Evolutionary conservation across 92 coral and sea anemone genomes (phyloP), one percentile per base, ranked within the genome.

Genomic region (Phymanthus crucifer): DNA sequence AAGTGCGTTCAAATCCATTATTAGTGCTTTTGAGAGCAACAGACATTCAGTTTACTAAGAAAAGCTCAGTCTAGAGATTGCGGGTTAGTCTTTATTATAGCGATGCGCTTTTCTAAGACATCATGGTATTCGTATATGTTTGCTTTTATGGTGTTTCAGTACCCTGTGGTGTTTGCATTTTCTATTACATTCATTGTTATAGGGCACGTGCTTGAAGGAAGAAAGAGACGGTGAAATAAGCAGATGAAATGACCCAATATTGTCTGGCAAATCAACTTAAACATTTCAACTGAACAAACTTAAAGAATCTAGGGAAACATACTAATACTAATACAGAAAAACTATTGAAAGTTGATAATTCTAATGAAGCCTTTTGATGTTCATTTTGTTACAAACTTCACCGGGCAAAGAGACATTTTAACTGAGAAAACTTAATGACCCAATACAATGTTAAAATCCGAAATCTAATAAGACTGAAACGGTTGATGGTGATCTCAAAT

Each of bases 141-240:
- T n/a, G 2, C 27, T n/a, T 21, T n/a, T n/a, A 54, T 54, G 68
- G 16, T 61, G 16, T 27, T 61, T 24, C 23, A 26, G 68, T 11
- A 27, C 16, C 68, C 68, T 61, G 68, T 61, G 14, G 68, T 61
- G 68, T 61, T 61, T 61, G 68, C 34, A 26, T 17, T 61, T 61
- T 61, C 34, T 27, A 61, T 61, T 29, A 29, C 68, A 61, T 24
- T 29, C 34, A 27, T 61, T 61, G 68, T 61, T 54, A 61, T 61
- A 2, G 10, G 68, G 68, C 68, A 61, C 68, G 68, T 61, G 68
- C 68, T 61, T 61, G 32, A 61, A 27, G 34, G 2, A 61, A 2
- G 32, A 6, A 27, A 61, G 33, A 61, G 8, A 61, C 8, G 19
- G 10, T n/a, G 29, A 29, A 29, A 61, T 24, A 61, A 61, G 68